Evolutionary conservation across 2,888 invertebrate species (phyloP).

Genomic region (Eilema depressum): DNA sequence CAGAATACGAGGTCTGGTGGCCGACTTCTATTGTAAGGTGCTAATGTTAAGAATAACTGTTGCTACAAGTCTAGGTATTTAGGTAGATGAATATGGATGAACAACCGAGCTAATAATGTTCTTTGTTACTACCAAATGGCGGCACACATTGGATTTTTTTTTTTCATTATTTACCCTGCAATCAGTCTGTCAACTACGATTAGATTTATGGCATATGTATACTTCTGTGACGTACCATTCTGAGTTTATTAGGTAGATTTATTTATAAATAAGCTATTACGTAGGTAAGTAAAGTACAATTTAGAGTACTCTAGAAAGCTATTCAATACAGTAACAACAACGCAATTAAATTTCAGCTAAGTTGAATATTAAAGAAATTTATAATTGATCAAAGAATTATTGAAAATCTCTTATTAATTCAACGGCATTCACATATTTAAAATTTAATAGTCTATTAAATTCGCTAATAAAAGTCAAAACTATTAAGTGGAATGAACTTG

Average conservation of each 20-base stretch:
- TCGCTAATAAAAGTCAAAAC: background rate
- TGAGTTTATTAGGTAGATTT: too few species aligned
- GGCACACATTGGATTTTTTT: too few species aligned
- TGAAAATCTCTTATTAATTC: background rate
- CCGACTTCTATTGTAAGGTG: conserved; percentile 2
- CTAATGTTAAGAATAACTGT: background rate
- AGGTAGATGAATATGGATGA: background rate
- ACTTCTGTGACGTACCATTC: too few species aligned
- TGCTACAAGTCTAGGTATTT: background rate
- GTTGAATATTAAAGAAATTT: too few species aligned
- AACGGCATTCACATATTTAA: background rate
- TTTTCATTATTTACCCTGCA: too few species aligned
- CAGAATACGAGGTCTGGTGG: background rate
- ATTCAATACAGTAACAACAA: too few species aligned
- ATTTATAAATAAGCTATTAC: too few species aligned
- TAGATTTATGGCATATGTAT: too few species aligned
- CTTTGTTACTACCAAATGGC: background rate
- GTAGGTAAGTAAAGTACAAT: too few species aligned
- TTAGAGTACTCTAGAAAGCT: too few species aligned
- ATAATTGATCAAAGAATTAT: background rate
- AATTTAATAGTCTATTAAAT: background rate
- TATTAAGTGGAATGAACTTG: conserved; percentile 1
- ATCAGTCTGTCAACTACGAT: too few species aligned
- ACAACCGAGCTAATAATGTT: background rate
- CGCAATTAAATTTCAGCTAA: too few species aligned